phyloP scores from a whole-genome alignment of 53 echinoderm and acorn worm genomes.

The Paracentrotus lividus region DNA sequence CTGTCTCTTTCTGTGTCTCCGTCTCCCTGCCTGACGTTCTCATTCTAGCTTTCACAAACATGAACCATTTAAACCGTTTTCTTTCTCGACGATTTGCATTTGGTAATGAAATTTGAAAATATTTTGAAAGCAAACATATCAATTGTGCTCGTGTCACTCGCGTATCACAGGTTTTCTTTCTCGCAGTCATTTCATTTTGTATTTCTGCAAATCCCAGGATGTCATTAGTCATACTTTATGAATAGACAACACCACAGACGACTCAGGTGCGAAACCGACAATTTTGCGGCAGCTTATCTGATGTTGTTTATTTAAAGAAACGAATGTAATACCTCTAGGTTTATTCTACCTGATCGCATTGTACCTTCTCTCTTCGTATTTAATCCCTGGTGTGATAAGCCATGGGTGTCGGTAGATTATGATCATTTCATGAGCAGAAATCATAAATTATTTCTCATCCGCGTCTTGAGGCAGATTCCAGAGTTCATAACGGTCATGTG shows the following conservation, averaged over 20 bases:
- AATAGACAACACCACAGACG: slow-evolving; percentile 34
- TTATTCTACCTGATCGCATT: neutral
- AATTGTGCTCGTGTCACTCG: slow-evolving; percentile 17
- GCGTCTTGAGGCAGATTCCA: neutral
- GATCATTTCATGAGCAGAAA: neutral
- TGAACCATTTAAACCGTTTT: neutral
- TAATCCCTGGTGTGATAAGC: neutral
- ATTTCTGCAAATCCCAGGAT: neutral
- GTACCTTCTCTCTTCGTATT: neutral
- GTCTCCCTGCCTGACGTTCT: too few relatives aligned
- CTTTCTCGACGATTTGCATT: too few relatives aligned
- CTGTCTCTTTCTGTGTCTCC: neutral
- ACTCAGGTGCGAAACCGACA: neutral
- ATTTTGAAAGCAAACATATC: slow-evolving; percentile 16
- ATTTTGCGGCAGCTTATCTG: slow-evolving; percentile 20
- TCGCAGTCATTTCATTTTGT: neutral
- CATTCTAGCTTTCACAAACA: neutral
- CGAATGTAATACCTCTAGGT: slow-evolving; percentile 7
- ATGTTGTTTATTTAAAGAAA: slow-evolving; percentile 43
- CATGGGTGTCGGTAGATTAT: slow-evolving; percentile 8
- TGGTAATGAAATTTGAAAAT: neutral
- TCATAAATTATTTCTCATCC: neutral
- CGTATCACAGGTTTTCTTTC: neutral
- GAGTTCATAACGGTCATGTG: slow-evolving; percentile 21
- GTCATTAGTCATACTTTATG: slow-evolving; percentile 34